Evolutionary conservation across 1,140 invertebrate species (phyloP).

Genomic region (Oscheius sp.): DNA sequence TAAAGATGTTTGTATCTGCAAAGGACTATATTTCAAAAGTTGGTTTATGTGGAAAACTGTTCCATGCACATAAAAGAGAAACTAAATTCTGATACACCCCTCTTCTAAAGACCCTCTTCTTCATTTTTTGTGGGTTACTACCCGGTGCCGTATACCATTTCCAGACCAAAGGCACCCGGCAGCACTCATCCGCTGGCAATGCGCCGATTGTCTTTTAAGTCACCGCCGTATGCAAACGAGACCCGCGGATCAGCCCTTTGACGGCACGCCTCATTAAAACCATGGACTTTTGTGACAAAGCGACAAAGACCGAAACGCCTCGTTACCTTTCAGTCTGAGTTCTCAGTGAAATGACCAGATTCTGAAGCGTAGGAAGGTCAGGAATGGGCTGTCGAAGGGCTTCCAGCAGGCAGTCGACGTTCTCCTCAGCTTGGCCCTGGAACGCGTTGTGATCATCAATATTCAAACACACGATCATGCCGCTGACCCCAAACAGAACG

Average conservation of each 20-base stretch:
- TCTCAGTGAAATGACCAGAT: conserved; percentile 46
- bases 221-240: neutral
- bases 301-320: too few relatives aligned
- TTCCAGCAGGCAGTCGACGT: neutral
- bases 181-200: too few relatives aligned
- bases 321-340: conserved; percentile 49
- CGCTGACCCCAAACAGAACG: neutral
- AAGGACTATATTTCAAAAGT: too few relatives aligned
- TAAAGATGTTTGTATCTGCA: too few relatives aligned
- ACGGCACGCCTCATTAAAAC: neutral
- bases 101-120: too few relatives aligned
- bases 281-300: too few relatives aligned
- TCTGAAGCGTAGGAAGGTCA: conserved; percentile 31
- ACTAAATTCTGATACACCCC: too few relatives aligned
- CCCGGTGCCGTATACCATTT: too few relatives aligned
- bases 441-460: neutral
- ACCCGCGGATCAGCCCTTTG: neutral
- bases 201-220: neutral
- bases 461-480: conserved; percentile 7
- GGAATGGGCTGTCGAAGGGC: conserved; percentile 26
- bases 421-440: conserved; percentile 4
- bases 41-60: too few relatives aligned
- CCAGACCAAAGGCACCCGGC: too few relatives aligned
- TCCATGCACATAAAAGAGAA: too few relatives aligned
- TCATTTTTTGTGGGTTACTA: too few relatives aligned